Evolutionary conservation across 2,797 vertebrate species (phyloP).

Genomic region (Sebastes dallii): DNA sequence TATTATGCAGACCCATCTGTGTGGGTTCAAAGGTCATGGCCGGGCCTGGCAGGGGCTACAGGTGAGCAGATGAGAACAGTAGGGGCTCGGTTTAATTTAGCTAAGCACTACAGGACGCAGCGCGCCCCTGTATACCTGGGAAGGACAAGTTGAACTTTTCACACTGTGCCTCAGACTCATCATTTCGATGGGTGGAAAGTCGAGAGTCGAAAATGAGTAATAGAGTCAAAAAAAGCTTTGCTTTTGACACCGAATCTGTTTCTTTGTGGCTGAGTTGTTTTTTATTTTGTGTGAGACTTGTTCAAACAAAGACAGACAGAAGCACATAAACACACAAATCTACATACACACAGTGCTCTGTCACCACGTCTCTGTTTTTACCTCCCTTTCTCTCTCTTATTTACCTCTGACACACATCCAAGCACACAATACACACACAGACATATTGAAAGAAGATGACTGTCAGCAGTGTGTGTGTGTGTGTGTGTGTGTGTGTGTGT

Average conservation of each 20-base stretch:
- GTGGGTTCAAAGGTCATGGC: slow-evolving; percentile 80
- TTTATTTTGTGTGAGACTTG: slow-evolving; percentile 33
- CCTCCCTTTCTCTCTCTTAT: slow-evolving; percentile 17
- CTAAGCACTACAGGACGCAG: slow-evolving; percentile 75
- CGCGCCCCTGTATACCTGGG: slow-evolving; percentile 56
- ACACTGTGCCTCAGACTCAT: slow-evolving; percentile 69
- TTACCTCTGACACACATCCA: slow-evolving; percentile 39
- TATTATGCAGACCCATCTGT: slow-evolving; percentile 87
- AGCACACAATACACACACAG: slow-evolving; percentile 48
- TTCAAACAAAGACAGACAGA: slow-evolving; percentile 47
- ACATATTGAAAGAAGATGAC: slow-evolving; percentile 55
- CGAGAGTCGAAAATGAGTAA: slow-evolving; percentile 51
- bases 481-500: slow-evolving; percentile 10
- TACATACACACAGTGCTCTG: slow-evolving; percentile 15
- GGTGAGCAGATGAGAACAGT: slow-evolving; percentile 86
- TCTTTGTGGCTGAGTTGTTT: slow-evolving; percentile 22
- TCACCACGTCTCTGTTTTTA: slow-evolving; percentile 29
- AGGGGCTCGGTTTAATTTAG: slow-evolving; percentile 89
- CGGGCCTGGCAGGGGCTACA: slow-evolving; percentile 79
- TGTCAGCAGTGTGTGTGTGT: slow-evolving; percentile 40
- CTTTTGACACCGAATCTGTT: slow-evolving; percentile 39
- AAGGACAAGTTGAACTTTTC: slow-evolving; percentile 81
- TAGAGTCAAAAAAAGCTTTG: slow-evolving; percentile 11
- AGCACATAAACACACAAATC: slow-evolving; percentile 39
- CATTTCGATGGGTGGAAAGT: slow-evolving; percentile 52